Percentiles rank a stretch among this genome's conserved stretches.
Conservation (phyloP, 2,113 vertebrate genomes). For the Stegostoma tigrinum region DNA sequence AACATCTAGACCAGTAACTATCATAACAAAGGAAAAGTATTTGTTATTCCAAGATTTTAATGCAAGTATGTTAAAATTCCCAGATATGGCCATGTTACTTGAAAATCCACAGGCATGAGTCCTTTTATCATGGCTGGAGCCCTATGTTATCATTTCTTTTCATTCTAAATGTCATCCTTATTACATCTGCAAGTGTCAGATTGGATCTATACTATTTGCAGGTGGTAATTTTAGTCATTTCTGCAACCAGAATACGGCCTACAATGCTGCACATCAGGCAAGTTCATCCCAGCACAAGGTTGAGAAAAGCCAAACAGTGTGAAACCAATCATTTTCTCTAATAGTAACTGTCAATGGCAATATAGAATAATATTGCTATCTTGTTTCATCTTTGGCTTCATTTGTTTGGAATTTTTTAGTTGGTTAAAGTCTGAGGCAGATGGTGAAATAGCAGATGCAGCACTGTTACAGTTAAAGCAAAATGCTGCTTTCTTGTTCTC, state of each 20-base stretch:
- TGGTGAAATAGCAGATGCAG: background rate
- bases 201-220: background rate
- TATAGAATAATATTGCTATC: background rate
- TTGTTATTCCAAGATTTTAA: background rate
- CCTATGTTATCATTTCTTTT: background rate
- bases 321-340: background rate
- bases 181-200: background rate
- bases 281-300: background rate
- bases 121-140: background rate
- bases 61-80: background rate
- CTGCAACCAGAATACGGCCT: background rate
- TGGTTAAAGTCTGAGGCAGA: background rate
- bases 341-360: background rate
- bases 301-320: background rate
- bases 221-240: background rate
- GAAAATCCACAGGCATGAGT: background rate
- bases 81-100: background rate
- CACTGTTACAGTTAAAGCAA: background rate
- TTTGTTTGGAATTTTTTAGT: background rate
- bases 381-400: background rate
- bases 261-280: background rate
- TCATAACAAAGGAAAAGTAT: background rate
- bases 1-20: background rate
- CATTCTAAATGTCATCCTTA: background rate
- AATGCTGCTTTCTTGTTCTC: background rate